Percentiles rank a stretch among this genome's conserved stretches.
Evolutionary conservation across 2,113 vertebrate genomes (phyloP).

Genomic region (Pheucticus melanocephalus): DNA sequence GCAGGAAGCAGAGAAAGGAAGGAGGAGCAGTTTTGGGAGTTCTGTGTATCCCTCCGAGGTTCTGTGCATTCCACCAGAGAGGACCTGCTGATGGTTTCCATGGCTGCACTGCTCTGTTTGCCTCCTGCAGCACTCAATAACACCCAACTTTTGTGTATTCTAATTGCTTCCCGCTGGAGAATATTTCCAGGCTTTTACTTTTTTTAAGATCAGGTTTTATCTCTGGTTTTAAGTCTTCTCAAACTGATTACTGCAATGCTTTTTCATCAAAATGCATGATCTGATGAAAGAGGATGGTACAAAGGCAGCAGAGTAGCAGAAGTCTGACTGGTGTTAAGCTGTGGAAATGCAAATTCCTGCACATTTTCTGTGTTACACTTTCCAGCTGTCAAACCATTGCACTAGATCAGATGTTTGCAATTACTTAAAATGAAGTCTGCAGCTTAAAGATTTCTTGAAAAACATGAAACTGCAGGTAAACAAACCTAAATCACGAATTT

Average conservation of each 20-base stretch:
- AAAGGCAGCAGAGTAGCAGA: not conserved
- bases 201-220: not conserved
- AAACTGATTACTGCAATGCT: not conserved
- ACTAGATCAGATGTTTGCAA: not conserved
- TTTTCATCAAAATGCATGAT: not conserved
- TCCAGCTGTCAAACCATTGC: not conserved
- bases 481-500: not conserved
- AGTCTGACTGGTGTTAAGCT: not conserved
- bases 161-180: not conserved
- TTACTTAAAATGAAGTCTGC: not conserved
- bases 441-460: not conserved
- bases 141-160: not conserved
- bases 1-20: not conserved
- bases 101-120: not conserved
- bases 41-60: not conserved
- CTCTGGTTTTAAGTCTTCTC: not conserved
- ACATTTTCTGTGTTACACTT: not conserved
- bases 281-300: not conserved
- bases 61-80: not conserved
- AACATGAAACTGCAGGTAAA: not conserved
- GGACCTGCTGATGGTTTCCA: not conserved
- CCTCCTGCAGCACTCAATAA: not conserved
- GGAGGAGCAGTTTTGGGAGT: not conserved
- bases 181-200: not conserved
- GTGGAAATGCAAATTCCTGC: not conserved